Evolutionary conservation across 1,140 invertebrate genomes (phyloP).

Genomic region (Xylocopa sonorina): DNA sequence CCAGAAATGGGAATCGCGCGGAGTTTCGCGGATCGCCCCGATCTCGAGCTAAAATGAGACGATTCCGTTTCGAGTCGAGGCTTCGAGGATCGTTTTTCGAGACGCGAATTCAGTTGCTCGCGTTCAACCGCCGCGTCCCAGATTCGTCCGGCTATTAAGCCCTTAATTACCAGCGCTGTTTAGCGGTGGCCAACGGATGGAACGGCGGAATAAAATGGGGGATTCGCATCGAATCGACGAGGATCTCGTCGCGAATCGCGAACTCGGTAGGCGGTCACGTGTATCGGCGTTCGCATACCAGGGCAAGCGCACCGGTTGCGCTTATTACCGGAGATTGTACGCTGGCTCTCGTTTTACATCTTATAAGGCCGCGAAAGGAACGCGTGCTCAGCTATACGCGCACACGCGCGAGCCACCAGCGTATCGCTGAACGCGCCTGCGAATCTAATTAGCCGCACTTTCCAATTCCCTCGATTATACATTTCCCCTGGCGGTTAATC

Average conservation of each 20-base stretch:
- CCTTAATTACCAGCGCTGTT: no score
- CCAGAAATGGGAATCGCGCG: background rate
- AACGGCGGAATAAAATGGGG: no score
- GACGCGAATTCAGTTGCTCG: no score
- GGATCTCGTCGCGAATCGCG: conserved; percentile 3
- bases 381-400: background rate
- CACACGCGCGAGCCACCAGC: background rate
- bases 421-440: conserved; percentile 20
- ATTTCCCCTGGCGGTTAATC: conserved; percentile 15
- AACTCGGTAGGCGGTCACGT: conserved; percentile 36
- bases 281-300: conserved; percentile 49
- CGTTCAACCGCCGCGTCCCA: no score
- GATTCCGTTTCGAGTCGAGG: no score
- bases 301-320: conserved; percentile 48
- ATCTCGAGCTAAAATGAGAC: background rate
- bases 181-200: no score
- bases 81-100: no score
- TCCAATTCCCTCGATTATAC: conserved; percentile 54
- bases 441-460: conserved; percentile 63
- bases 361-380: conserved; percentile 30
- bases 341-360: conserved; percentile 60
- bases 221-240: conserved; percentile 3
- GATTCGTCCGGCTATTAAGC: background rate
- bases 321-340: conserved; percentile 71
- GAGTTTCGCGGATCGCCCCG: background rate